Evolutionary conservation across 2,888 invertebrate species (phyloP).

Genomic region (Sarcophaga caerulescens): DNA sequence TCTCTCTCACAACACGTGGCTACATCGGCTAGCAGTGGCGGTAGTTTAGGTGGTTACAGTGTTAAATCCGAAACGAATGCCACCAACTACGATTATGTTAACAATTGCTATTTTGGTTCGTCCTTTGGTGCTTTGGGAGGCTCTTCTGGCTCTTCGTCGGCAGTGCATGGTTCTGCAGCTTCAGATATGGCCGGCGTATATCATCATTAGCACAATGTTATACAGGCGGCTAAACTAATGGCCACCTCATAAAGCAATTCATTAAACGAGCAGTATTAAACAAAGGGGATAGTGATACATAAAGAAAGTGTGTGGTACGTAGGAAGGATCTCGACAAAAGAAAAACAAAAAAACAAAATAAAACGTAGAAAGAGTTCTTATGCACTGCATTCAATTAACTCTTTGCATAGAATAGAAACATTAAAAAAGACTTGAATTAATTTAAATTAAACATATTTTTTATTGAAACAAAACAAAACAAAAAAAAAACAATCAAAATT

Average conservation of each 20-base stretch:
- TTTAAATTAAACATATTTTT: background rate
- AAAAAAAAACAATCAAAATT: no score
- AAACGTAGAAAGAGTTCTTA: background rate
- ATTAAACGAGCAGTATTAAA: slow-evolving; percentile 52
- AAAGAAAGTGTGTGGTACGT: background rate
- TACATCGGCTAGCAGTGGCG: slow-evolving; percentile 59
- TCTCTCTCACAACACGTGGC: slow-evolving; percentile 70
- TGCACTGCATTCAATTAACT: background rate
- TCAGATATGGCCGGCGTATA: slow-evolving; percentile 81
- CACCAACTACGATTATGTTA: slow-evolving; percentile 81
- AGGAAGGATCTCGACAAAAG: slow-evolving; percentile 20
- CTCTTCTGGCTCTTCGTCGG: slow-evolving; percentile 73
- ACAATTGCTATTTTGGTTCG: slow-evolving; percentile 81
- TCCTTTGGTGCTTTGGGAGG: slow-evolving; percentile 79
- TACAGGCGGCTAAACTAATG: slow-evolving; percentile 91
- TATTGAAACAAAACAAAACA: no score
- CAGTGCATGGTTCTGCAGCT: slow-evolving; percentile 72
- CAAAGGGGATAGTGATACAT: slow-evolving; percentile 18
- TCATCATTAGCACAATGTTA: slow-evolving; percentile 92
- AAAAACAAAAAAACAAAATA: background rate
- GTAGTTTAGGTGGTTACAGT: slow-evolving; percentile 65
- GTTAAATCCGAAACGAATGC: slow-evolving; percentile 80
- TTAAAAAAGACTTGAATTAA: background rate
- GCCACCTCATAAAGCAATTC: slow-evolving; percentile 86
- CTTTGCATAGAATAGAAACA: background rate